Evolutionary conservation across 2,113 vertebrate species (phyloP), one percentile per base, ranked within the genome.

Genomic region (Microtus richardsoni): DNA sequence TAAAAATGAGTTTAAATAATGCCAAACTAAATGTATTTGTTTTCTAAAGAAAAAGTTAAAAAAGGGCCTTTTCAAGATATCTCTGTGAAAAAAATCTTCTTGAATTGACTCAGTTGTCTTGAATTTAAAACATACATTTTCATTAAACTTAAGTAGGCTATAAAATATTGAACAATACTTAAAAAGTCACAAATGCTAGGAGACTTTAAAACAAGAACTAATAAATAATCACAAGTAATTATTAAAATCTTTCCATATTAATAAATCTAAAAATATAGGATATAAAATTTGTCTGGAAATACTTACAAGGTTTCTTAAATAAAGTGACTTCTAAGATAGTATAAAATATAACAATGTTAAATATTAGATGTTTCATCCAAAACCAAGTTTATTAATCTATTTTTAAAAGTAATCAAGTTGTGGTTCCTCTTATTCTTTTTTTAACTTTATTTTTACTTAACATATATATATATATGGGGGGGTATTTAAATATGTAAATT

Each of bases 341-440:
- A 49, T 79, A 44, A 74, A 80, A 74, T 9, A 44, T 28, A 58
- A 77, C 58, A 86, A 75, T 62, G 39, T 82, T 33, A 62, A 68
- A 22, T 58, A 28, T 87, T 80, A 21, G 1, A 83, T 39, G 1
- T 82, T 95, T 83, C 16, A 64, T 36, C 13, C 26, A 85, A 28
- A 75, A 64, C 47, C 66, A 2, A 86, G 10, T 85, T 89, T 80
- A 89, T 39, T 44, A 41, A 52, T 83, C 30, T 49, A 68, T 77
- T 96, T 88, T 83, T 41, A 64, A 80, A 96, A 83, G 19, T 71
- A 94, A 75, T 49, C 17, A 75, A 91, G 33, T 66, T 77, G 3
- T 36, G 86, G 44, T 82, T 82, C 16, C 33, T 93, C 47, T 41
- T 2, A 47, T 28, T 60, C 47, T 10, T 89, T 85, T 54, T 85